Base-by-base conservation (phyloP, 2,797 vertebrate genomes). In the Microctenopoma stevenorrisi region DNA sequence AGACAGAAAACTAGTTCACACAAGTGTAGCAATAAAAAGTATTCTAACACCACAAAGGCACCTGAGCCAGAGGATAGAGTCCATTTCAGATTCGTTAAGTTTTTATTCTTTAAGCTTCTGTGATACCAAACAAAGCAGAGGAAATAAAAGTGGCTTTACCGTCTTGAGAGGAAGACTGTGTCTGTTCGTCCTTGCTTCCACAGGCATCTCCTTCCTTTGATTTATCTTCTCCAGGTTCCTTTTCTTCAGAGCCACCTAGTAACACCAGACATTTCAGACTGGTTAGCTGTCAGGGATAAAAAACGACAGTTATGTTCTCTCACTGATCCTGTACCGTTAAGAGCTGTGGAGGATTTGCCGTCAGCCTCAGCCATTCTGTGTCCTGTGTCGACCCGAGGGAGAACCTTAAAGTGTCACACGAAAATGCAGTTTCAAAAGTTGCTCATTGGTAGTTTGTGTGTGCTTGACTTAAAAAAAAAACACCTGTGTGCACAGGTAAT, bases 301-400 rank as follows among this genome's bases (percentile, higher is more conserved):
- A 2, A 37, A 8, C 35, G 40, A 50, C 9, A 47, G 26, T 52
- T 38, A 33, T 55, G 55, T 38, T 22, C 8, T 2, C 40, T 15
- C 49, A n/a, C 52, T 69, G 50, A 40, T 71, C 74, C 68, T 76
- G 86, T 74, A 95, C 94, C 93, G 49, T 92, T 91, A 28, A 84
- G 68, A 49, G 64, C 81, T 14, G 79, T 83, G 66, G 92, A 84
- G 66, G 92, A 84, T 85, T 91, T 92, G 49, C 85, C 72, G 48
- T 91, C 88, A 55, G 87, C 62, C 33, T 94, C 93, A 5, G 94
- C 91, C 94, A 95, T 95, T 16, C 66, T 83, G 81, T 74, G 47
- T 68, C 80, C 74, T 80, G 69, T 76, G 82, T 90, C 81, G 86
- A 81, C 80, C 81, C 56, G 71, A 85, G 79, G 82, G 63, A 80